Percentiles rank a stretch among this genome's conserved stretches.
phyloP scores from a whole-genome alignment of 2,797 vertebrate species.

The Monodelphis domestica region DNA sequence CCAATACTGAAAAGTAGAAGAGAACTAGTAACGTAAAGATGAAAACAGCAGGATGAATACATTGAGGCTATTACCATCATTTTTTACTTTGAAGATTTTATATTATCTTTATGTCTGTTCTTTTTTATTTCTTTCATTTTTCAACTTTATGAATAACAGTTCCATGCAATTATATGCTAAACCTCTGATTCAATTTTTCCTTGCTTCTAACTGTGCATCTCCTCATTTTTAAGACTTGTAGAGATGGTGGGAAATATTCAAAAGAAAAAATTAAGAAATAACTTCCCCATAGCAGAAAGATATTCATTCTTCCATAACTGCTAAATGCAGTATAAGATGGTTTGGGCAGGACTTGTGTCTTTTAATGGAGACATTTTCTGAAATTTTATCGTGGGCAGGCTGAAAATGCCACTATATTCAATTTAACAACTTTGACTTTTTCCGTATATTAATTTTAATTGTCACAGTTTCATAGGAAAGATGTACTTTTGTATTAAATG shows the following conservation, averaged over 20 bases:
- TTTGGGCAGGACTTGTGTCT: slow-evolving; percentile 27
- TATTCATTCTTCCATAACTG: neutral
- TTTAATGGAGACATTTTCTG: slow-evolving; percentile 59
- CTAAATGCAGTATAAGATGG: neutral
- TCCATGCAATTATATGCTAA: neutral
- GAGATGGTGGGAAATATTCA: neutral
- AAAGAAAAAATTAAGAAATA: neutral
- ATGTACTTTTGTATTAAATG: slow-evolving; percentile 18
- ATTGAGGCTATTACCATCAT: neutral
- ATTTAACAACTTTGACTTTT: slow-evolving; percentile 61
- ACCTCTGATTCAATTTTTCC: neutral
- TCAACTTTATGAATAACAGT: neutral
- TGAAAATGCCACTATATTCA: slow-evolving; percentile 64
- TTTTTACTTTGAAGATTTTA: neutral
- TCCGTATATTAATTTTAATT: slow-evolving; percentile 60
- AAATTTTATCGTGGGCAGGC: slow-evolving; percentile 65
- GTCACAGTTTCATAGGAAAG: slow-evolving; percentile 67
- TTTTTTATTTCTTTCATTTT: neutral
- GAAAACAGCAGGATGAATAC: neutral
- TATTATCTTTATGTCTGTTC: neutral
- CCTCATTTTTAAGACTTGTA: neutral
- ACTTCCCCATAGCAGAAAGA: neutral
- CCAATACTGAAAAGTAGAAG: neutral
- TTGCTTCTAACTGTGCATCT: neutral
- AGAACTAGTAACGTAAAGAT: neutral